These are phyloP conservation scores for Pachypeltis micranthus DNA, from an alignment of 1,140 invertebrate genomes.

Conservation along the genomic window DNA sequence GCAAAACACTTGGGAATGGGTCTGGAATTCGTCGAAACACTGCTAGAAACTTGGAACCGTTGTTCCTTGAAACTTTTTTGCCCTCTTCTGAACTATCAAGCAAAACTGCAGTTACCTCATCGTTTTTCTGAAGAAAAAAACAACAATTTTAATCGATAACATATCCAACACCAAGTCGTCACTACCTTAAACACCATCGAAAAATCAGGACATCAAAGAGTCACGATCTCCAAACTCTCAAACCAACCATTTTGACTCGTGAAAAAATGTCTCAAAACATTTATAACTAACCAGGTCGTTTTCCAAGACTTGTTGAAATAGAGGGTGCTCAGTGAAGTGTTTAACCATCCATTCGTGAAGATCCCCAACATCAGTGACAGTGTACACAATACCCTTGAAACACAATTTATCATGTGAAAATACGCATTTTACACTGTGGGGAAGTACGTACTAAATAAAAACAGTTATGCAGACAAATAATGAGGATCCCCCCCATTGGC, in stretches of 20 bases:
- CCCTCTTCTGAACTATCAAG: conserved; percentile 94
- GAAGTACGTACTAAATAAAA: too few relatives aligned
- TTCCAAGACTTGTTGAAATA: conserved; percentile 61
- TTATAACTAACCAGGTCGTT: conserved; percentile 24
- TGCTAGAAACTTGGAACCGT: conserved; percentile 85
- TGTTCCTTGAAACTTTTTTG: conserved; percentile 91
- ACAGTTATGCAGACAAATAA: too few relatives aligned
- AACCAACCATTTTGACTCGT: too few relatives aligned
- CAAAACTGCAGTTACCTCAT: conserved; percentile 77
- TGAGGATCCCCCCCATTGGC: too few relatives aligned
- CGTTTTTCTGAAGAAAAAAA: conserved; percentile 44
- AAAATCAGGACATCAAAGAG: too few relatives aligned
- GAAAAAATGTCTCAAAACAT: too few relatives aligned
- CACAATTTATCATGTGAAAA: too few relatives aligned
- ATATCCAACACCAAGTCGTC: neutral
- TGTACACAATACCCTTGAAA: conserved; percentile 92
- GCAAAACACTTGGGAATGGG: too few relatives aligned
- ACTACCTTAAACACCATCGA: too few relatives aligned
- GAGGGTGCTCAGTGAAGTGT: conserved; percentile 82
- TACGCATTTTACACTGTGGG: too few relatives aligned
- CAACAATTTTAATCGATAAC: neutral
- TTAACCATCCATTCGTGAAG: conserved; percentile 93
- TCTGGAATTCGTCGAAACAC: conserved; percentile 66
- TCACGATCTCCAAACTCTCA: too few relatives aligned
- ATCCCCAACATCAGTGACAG: conserved; percentile 95